Evolutionary conservation across 1,140 invertebrate genomes (phyloP), one percentile per base, ranked within the genome.

Genomic region (Tetramorium alpestre): DNA sequence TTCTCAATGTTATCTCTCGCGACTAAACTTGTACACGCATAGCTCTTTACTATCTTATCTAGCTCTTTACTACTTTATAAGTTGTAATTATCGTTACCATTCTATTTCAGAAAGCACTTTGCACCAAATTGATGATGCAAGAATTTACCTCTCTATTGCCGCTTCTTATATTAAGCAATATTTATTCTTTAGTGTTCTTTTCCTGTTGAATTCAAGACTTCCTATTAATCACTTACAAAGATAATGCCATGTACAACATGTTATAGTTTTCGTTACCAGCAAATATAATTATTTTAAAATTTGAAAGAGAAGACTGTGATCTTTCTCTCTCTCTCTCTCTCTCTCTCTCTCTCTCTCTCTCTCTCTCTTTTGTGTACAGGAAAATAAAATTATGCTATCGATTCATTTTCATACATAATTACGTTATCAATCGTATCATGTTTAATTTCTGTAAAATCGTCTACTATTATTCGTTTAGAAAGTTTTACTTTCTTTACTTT

Each of bases 1-100:
- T 84, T 87, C 47, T 86, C 65, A 88, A 87, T 69, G 49, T 72
- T 86, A 70, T 44, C 54, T 88, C 47, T 86, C 67, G 58, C 73
- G 72, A 73, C 70, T 86, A 73, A 87, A 88, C 41, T 60, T 54
- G 51, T 76, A 38, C 51, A 75, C 77, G 76, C 85, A 49, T 56
- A 25, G 18, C 38, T 75, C 22, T 51, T 60, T 60, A 60, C 38
- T 60, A 25, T 54, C 18, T 54, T 54, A 54, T 54, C 18, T 54
- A 41, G 18, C 54, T 75, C 7, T 51, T 60, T 76, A 60, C 22
- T 60, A 10, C 7, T 18, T 60, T 76, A 60, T 25, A 28, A 75
- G 3, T 44, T 22, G 41, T 44, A 76, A 16, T 6, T 75, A n/a
- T 54, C 2, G 16, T 58, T 25, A 47, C n/a, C n/a, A 44, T 16